Evolutionary conservation across 2,888 invertebrate genomes (phyloP).

Genomic region (Noctua comes): DNA sequence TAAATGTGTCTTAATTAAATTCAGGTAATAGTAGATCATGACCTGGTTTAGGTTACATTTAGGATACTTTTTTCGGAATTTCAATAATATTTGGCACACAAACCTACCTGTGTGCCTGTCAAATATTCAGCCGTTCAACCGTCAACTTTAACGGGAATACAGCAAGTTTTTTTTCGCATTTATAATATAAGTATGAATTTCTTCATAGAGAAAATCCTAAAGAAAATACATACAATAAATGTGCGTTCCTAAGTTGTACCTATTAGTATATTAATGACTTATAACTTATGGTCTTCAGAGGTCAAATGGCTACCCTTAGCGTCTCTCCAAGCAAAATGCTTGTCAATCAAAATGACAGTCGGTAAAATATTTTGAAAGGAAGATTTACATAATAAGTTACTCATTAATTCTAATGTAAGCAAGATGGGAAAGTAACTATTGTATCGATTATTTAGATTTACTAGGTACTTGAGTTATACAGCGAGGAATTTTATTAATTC

Average conservation of each 20-base stretch:
- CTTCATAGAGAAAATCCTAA: conserved; percentile 2
- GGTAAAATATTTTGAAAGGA: conserved; percentile 45
- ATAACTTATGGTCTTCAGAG: background rate
- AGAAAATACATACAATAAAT: background rate
- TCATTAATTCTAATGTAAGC: conserved; percentile 41
- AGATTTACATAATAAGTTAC: conserved; percentile 29
- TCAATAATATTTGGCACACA: background rate
- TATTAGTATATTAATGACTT: conserved; percentile 7
- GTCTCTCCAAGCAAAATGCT: background rate
- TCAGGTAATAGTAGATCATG: too few species aligned
- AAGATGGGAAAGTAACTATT: conserved; percentile 37
- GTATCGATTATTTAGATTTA: conserved; percentile 9
- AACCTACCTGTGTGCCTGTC: background rate
- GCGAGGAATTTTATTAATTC: background rate
- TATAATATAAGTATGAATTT: background rate
- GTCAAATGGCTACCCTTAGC: conserved; percentile 34
- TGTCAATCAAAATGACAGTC: conserved; percentile 49
- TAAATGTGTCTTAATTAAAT: background rate
- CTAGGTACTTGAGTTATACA: background rate
- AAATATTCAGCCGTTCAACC: background rate
- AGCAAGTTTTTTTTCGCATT: background rate
- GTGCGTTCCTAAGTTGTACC: background rate
- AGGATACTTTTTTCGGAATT: background rate
- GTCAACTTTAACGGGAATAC: background rate
- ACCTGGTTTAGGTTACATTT: background rate